Conservation (phyloP, 2,888 invertebrate genomes). For the Phorcus lineatus region DNA sequence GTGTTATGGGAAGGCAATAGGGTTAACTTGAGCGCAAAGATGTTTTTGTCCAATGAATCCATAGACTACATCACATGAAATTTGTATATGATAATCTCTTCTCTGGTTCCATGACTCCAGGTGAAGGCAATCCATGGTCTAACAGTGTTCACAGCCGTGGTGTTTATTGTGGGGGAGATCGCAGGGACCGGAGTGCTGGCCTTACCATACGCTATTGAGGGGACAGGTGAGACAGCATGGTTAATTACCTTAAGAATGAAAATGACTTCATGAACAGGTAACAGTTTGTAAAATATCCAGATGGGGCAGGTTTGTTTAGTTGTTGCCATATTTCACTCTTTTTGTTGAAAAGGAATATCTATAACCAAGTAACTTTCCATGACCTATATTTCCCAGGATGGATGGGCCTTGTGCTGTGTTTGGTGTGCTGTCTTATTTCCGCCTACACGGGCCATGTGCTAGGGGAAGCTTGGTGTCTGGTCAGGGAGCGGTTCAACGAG, state of each 20-base stretch:
- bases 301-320: no score
- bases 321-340: no score
- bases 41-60: no score
- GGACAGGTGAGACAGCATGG: constrained; percentile 78
- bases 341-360: no score
- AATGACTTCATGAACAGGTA: not conserved
- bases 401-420: constrained; percentile 81
- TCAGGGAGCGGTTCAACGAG: constrained; percentile 82
- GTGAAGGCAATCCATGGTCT: constrained; percentile 43
- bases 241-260: not conserved
- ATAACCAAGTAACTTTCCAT: no score
- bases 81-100: no score
- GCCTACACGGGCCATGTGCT: constrained; percentile 88
- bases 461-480: constrained; percentile 88
- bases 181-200: constrained; percentile 85
- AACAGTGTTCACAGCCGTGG: constrained; percentile 78
- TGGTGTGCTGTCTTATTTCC: constrained; percentile 80
- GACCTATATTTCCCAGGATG: constrained; percentile 78
- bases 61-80: no score
- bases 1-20: no score
- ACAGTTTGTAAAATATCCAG: no score
- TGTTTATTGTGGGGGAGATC: constrained; percentile 84
- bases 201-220: constrained; percentile 81
- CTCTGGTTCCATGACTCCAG: not conserved
- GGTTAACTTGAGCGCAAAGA: no score